Conservation (phyloP, 2,797 vertebrate genomes). For the Pteronotus mesoamericanus region DNA sequence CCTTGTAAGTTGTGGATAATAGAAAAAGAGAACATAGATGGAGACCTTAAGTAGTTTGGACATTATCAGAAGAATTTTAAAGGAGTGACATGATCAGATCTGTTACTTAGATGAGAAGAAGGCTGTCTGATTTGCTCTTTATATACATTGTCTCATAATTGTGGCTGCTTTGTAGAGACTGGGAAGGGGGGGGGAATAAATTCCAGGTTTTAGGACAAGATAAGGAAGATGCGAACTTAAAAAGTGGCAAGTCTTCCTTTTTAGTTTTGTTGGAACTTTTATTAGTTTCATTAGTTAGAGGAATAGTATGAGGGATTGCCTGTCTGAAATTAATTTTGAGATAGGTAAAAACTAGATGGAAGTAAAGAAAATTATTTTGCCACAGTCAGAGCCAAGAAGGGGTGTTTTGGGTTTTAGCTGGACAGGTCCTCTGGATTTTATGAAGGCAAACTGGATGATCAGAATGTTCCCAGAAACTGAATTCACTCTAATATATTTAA, state of each 20-base stretch:
- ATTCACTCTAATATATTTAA: background rate
- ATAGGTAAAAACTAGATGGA: background rate
- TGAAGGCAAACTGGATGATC: background rate
- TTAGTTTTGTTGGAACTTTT: background rate
- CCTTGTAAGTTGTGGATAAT: background rate
- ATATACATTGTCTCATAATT: background rate
- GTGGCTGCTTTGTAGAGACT: background rate
- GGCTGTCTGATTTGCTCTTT: background rate
- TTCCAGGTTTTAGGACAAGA: background rate
- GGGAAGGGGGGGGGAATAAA: background rate
- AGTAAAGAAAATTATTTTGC: constrained; percentile 11
- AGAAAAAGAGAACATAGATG: background rate
- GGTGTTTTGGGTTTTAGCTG: background rate
- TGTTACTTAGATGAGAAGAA: background rate
- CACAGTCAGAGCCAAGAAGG: background rate
- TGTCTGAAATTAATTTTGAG: constrained; percentile 25
- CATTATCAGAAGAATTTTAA: background rate
- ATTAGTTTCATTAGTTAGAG: background rate
- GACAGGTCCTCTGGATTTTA: background rate
- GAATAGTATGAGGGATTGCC: background rate
- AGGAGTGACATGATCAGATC: background rate
- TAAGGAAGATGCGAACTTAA: background rate
- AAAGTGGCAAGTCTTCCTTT: background rate
- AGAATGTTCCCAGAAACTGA: background rate
- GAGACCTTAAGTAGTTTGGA: background rate